These are phyloP conservation scores for Trimorus sp. DNA, from an alignment of 2,888 invertebrate species.

Conservation along the genomic window DNA sequence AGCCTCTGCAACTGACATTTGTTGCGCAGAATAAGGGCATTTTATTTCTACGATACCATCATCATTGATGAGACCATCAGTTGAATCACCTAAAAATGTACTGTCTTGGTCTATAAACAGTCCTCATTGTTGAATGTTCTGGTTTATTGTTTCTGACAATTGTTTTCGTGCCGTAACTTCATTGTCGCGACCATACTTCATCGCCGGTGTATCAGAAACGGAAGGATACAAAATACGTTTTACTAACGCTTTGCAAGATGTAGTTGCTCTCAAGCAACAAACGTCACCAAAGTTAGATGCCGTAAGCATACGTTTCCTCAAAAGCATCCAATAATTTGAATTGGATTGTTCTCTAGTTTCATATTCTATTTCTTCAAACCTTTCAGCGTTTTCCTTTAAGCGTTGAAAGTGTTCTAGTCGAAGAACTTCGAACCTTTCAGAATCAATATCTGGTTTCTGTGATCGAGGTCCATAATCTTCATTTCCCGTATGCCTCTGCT, in stretches of 20 bases:
- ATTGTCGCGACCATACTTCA: conserved; percentile 48
- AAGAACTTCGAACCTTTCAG: conserved; percentile 20
- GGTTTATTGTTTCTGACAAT: conserved; percentile 6
- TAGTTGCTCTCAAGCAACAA: conserved; percentile 36
- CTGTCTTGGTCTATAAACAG: conserved; percentile 45
- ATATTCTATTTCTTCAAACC: conserved; percentile 11
- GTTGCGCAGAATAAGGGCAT: conserved; percentile 26
- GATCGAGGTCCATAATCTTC: conserved; percentile 60
- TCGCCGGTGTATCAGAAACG: neutral
- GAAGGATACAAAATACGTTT: conserved; percentile 21
- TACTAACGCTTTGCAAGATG: conserved; percentile 30
- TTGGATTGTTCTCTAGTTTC: conserved; percentile 36
- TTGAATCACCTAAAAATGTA: conserved; percentile 42
- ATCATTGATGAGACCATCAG: conserved; percentile 58
- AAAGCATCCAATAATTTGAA: conserved; percentile 47
- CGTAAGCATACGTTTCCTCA: conserved; percentile 57
- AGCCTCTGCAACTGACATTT: neutral
- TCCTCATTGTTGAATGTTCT: conserved; percentile 31
- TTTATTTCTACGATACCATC: conserved; percentile 65
- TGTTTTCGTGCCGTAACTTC: conserved; percentile 47
- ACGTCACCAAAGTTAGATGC: conserved; percentile 47
- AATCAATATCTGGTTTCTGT: conserved; percentile 56
- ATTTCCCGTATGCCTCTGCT: conserved; percentile 17
- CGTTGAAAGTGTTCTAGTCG: conserved; percentile 43
- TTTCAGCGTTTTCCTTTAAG: conserved; percentile 27